Base-by-base conservation (phyloP, 2,113 vertebrate genomes). In the Epinephelus moara region DNA sequence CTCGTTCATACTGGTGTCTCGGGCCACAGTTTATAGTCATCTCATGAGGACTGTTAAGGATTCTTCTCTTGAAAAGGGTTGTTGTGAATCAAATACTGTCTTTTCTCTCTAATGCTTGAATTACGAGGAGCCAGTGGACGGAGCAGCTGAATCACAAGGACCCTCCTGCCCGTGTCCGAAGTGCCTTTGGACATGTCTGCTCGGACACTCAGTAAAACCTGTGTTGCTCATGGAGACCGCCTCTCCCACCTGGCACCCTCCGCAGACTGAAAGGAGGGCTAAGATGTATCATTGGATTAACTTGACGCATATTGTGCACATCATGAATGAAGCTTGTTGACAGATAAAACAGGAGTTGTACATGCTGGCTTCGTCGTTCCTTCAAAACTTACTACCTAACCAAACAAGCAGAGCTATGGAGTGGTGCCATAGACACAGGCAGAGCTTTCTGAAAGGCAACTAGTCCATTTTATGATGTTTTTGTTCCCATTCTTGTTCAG, bases 131-230 rank as follows among this genome's bases (percentile, higher is more conserved):
- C 56, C 64, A 12, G 78, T 80, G 61, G 64, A 78, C 15, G 57
- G 70, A 87, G 78, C 52, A 70, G 85, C 78, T 70, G 40, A 87
- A 77, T 75, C 76, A 23, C 21, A 8, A 59, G 62, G 82, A 72
- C 30, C 37, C 81, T 70, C 77, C 79, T 80, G 30, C 80, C 78
- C 75, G 88, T 89, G 89, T 93, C 88, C 69, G 67, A 85, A 87
- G 91, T 94, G 91, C 93, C 92, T 94, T 92, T 45, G 81, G 91
- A 89, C 84, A 76, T 86, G 75, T 78, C 79, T 85, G 70, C 75
- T 75, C 30, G 57, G 82, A 82, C 79, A 88, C 63, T 76, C 33
- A 23, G 62, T 62, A 52, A 37, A 81, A 61, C 72, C 77, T 78
- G 75, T 37, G 69, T 72, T 67, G 63, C 64, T 67, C 50, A 66